phyloP scores from a whole-genome alignment of 1,140 invertebrate species.

The Bombus picipes region DNA sequence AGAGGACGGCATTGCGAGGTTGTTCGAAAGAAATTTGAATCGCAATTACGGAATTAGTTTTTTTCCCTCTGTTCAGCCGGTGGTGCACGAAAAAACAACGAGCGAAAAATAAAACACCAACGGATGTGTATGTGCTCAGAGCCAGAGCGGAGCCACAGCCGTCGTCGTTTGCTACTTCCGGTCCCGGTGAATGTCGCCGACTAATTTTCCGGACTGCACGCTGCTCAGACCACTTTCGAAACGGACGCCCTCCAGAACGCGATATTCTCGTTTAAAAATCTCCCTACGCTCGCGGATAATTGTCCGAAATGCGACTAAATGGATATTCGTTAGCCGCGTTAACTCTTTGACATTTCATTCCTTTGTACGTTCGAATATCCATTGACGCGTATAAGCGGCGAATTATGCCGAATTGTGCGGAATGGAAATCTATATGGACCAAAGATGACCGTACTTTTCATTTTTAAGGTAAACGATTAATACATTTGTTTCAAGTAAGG shows the following conservation, averaged over 20 bases:
- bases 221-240: conserved; percentile 17
- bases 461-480: too few species aligned
- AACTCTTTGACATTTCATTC: neutral
- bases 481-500: too few species aligned
- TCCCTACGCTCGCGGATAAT: conserved; percentile 7
- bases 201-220: conserved; percentile 43
- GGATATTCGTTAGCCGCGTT: neutral
- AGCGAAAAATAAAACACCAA: conserved; percentile 22
- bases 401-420: neutral
- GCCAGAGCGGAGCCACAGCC: neutral
- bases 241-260: neutral
- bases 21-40: conserved; percentile 49
- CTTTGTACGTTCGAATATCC: neutral
- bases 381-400: neutral
- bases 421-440: neutral
- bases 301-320: neutral
- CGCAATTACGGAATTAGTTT: conserved; percentile 64
- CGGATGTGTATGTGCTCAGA: conserved; percentile 21
- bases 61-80: neutral
- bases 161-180: conserved; percentile 37
- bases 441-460: neutral
- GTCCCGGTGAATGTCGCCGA: conserved; percentile 20
- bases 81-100: neutral
- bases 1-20: neutral
- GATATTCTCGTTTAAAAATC: conserved; percentile 26